phyloP scores from a whole-genome alignment of 2,888 invertebrate species.

The Eledona agricola region DNA sequence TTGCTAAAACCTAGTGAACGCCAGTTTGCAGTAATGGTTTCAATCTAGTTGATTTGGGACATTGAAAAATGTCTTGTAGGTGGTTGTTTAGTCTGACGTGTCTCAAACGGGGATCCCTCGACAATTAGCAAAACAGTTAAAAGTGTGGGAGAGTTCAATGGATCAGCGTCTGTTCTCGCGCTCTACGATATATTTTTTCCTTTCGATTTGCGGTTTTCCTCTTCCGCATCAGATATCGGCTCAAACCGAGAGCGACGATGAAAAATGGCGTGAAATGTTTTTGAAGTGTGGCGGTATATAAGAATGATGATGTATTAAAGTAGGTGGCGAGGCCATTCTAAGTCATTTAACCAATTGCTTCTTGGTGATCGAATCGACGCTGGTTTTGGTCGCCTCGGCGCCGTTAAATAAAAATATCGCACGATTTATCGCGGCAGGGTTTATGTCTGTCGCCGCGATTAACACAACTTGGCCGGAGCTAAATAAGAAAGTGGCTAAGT shows the following conservation, averaged over 20 bases:
- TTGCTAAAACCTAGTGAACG: too few relatives aligned
- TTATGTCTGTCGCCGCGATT: slow-evolving; percentile 19
- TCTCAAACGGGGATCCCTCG: background rate
- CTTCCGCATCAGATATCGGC: slow-evolving; percentile 29
- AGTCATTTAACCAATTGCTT: slow-evolving; percentile 39
- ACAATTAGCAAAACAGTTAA: slow-evolving; percentile 7
- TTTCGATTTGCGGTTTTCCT: slow-evolving; percentile 26
- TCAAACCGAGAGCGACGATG: slow-evolving; percentile 31
- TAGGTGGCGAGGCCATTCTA: slow-evolving; percentile 35
- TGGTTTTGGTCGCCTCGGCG: slow-evolving; percentile 15
- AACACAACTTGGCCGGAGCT: slow-evolving; percentile 19
- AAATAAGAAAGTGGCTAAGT: slow-evolving; percentile 28
- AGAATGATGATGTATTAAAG: slow-evolving; percentile 38
- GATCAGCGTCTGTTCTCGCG: slow-evolving; percentile 21
- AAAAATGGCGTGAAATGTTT: slow-evolving; percentile 36
- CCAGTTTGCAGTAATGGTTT: too few relatives aligned
- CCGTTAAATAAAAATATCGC: slow-evolving; percentile 26
- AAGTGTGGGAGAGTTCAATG: slow-evolving; percentile 26
- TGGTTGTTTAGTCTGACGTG: too few relatives aligned
- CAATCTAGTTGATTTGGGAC: too few relatives aligned
- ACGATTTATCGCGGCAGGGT: slow-evolving; percentile 25
- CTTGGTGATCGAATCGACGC: slow-evolving; percentile 35
- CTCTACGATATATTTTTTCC: slow-evolving; percentile 19
- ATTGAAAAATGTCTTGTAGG: too few relatives aligned
- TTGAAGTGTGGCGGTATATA: slow-evolving; percentile 28